phyloP scores from a whole-genome alignment of 2,113 vertebrate genomes.

The Haplotaxodon microlepis region DNA sequence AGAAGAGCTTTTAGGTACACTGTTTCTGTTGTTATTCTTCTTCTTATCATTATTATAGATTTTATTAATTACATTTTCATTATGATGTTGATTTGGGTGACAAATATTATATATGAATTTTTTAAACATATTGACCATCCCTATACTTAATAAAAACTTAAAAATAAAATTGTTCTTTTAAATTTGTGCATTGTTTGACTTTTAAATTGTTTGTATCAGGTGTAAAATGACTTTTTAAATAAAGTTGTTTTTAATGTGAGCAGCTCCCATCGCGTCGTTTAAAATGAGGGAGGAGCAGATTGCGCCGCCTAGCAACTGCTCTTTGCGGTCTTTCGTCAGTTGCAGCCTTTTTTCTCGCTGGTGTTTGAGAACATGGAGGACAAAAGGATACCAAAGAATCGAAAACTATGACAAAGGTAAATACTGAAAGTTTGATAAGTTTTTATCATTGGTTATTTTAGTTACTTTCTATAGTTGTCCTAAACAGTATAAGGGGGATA shows the following conservation, averaged over 20 bases:
- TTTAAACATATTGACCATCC: too few species aligned
- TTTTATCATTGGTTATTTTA: neutral
- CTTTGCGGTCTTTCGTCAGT: neutral
- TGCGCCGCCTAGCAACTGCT: neutral
- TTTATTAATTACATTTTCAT: too few species aligned
- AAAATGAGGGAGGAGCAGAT: neutral
- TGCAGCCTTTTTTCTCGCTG: rapidly evolving
- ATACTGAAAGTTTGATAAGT: neutral
- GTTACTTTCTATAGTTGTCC: rapidly evolving
- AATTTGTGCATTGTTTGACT: rapidly evolving
- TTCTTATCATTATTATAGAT: too few species aligned
- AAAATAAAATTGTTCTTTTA: too few species aligned
- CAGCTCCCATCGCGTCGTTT: rapidly evolving
- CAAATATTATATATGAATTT: too few species aligned
- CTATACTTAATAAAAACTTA: too few species aligned
- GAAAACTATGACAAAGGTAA: neutral
- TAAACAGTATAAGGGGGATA: neutral
- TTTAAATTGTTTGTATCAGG: too few species aligned
- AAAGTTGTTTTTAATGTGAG: too few species aligned
- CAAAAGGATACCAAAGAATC: neutral
- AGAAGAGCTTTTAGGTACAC: too few species aligned
- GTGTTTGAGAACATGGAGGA: neutral
- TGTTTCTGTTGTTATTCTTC: too few species aligned
- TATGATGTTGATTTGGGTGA: too few species aligned
- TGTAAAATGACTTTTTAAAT: too few species aligned